phyloP scores from a whole-genome alignment of 2,797 vertebrate genomes.

The Vespertilio murinus region DNA sequence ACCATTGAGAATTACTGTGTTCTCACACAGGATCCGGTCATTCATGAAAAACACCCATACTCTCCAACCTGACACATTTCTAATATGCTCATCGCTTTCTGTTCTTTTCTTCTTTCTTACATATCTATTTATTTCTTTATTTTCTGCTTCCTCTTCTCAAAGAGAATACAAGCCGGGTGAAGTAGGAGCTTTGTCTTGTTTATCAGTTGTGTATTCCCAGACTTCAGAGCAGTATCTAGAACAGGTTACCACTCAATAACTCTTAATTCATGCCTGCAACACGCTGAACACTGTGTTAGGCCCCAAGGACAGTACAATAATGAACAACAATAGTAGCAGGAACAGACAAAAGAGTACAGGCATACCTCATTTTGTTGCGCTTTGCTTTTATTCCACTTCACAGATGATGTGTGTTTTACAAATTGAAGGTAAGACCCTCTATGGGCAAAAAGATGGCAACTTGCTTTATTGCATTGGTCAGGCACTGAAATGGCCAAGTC shows the following conservation, averaged over 20 bases:
- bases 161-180: neutral
- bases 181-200: neutral
- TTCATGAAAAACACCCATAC: neutral
- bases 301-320: neutral
- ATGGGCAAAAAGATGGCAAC: neutral
- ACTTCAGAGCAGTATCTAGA: neutral
- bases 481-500: neutral
- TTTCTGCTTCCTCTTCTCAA: neutral
- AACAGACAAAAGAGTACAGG: neutral
- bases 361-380: neutral
- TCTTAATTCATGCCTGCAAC: neutral
- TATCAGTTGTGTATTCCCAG: neutral
- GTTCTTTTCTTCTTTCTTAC: slow-evolving; percentile 18
- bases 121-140: neutral
- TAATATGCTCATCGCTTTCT: neutral
- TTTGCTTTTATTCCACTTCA: neutral
- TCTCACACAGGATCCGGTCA: neutral
- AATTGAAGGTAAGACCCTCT: neutral
- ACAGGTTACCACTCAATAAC: neutral
- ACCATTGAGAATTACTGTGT: neutral
- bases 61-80: neutral
- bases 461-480: neutral
- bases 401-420: neutral
- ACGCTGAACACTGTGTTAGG: neutral
- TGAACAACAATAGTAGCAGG: neutral